phyloP scores from a whole-genome alignment of 2,797 vertebrate genomes.

The Hybognathus amarus region DNA sequence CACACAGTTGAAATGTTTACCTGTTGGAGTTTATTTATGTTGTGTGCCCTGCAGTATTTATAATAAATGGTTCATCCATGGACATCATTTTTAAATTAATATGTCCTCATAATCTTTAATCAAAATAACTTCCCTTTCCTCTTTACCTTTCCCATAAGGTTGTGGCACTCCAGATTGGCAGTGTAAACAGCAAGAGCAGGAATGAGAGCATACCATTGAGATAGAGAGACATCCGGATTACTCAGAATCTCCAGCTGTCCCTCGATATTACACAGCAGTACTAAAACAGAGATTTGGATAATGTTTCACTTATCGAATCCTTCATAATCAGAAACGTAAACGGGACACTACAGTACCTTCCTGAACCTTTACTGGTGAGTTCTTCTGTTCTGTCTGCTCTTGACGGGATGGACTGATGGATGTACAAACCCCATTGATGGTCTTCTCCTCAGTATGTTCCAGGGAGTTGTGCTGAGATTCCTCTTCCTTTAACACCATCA shows the following conservation, averaged over 20 bases:
- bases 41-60: too few species aligned
- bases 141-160: slow-evolving; percentile 54
- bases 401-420: background rate
- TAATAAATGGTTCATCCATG: too few species aligned
- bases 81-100: too few species aligned
- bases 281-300: slow-evolving; percentile 62
- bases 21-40: too few species aligned
- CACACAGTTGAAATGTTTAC: too few species aligned
- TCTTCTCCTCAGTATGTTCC: background rate
- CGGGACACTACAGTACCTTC: slow-evolving; percentile 59
- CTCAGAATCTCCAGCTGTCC: slow-evolving; percentile 60
- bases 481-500: background rate
- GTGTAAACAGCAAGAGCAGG: slow-evolving; percentile 65
- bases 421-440: background rate
- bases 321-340: background rate
- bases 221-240: slow-evolving; percentile 41
- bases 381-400: slow-evolving; percentile 43
- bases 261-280: slow-evolving; percentile 58
- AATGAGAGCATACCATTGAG: slow-evolving; percentile 57
- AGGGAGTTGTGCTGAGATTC: background rate
- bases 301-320: background rate
- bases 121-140: too few species aligned
- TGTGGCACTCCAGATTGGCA: slow-evolving; percentile 53
- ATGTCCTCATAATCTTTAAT: too few species aligned
- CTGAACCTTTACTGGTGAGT: slow-evolving; percentile 46